A percentile compares a stretch with the other conserved stretches of the same genome.
phyloP scores from a whole-genome alignment of 2,888 invertebrate genomes.

The Achlya flavicornis region DNA sequence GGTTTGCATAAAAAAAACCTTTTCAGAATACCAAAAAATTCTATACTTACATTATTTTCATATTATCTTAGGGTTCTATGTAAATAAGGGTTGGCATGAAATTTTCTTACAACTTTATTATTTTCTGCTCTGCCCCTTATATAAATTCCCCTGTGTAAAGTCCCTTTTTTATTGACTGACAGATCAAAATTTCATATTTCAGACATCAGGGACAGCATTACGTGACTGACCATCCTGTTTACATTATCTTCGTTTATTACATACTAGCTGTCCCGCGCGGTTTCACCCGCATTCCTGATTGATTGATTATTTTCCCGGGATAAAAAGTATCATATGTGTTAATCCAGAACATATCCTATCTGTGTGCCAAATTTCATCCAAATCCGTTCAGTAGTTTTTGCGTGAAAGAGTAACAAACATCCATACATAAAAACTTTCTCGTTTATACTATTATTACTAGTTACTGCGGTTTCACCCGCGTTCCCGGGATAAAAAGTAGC shows the following conservation, averaged over 20 bases:
- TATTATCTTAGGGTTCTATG: slow-evolving; percentile 38
- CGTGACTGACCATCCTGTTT: slow-evolving; percentile 21
- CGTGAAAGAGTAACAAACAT: no score
- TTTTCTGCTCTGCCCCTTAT: slow-evolving; percentile 39
- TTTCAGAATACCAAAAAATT: neutral
- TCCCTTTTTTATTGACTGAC: slow-evolving; percentile 49
- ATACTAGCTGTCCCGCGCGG: neutral
- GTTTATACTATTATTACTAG: no score
- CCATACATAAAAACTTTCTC: no score
- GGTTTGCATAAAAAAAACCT: neutral
- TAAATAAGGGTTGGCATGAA: slow-evolving; percentile 36
- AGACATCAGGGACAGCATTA: slow-evolving; percentile 21
- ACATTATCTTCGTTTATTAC: neutral
- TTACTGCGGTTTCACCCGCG: no score
- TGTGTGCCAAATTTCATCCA: no score
- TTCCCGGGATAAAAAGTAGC: no score
- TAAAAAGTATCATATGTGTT: no score
- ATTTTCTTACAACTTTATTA: slow-evolving; percentile 47
- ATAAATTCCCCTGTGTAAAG: slow-evolving; percentile 48
- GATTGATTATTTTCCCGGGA: no score
- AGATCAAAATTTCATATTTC: slow-evolving; percentile 39
- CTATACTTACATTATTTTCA: slow-evolving; percentile 24
- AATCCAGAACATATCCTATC: no score
- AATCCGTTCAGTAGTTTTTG: no score
- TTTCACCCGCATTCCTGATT: no score